These are phyloP conservation scores for Eurypyga helias DNA, from an alignment of 2,113 vertebrate species.

Conservation along the genomic window DNA sequence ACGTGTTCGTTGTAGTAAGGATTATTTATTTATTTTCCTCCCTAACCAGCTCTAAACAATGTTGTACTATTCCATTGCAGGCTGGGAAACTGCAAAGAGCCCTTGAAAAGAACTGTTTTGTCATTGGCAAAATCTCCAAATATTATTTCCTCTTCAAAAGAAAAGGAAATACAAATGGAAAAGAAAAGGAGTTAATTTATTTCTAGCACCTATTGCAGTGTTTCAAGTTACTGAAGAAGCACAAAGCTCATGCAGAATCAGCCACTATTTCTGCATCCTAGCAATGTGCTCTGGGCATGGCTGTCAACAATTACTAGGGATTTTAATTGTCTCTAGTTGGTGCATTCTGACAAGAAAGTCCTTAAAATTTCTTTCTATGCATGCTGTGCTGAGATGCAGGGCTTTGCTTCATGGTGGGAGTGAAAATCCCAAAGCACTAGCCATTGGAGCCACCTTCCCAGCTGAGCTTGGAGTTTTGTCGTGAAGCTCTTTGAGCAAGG, in stretches of 20 bases:
- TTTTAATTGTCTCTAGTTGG: neutral
- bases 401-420: neutral
- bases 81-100: neutral
- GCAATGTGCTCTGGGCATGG: neutral
- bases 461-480: neutral
- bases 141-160: neutral
- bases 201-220: neutral
- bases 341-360: neutral
- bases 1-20: neutral
- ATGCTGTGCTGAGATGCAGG: neutral
- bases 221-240: neutral
- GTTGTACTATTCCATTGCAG: neutral
- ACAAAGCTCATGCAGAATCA: neutral
- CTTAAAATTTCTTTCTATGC: neutral
- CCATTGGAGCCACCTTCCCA: neutral
- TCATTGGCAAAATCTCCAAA: neutral
- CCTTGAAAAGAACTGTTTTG: neutral
- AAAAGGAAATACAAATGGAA: neutral
- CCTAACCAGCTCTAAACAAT: neutral
- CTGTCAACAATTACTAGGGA: neutral
- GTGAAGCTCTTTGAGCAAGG: neutral
- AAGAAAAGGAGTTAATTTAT: neutral
- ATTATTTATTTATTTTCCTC: slow-evolving; percentile 30
- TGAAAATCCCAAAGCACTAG: neutral
- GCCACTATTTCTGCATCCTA: neutral